Percentiles rank a stretch among this genome's conserved stretches.
Evolutionary conservation across 2,888 invertebrate genomes (phyloP).

Genomic region (Podabrus alpinus): DNA sequence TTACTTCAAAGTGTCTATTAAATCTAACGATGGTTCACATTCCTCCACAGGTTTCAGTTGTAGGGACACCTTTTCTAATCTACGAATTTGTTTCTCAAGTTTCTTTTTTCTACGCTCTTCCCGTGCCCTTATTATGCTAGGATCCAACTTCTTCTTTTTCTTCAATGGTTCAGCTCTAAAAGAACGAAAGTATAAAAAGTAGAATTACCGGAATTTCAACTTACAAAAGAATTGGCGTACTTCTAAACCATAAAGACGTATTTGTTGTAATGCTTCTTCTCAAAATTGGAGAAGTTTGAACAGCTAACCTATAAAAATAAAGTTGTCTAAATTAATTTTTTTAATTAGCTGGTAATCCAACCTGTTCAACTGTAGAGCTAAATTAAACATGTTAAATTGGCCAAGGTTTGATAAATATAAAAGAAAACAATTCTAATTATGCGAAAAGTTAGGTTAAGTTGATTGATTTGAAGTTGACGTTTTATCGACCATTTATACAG

Average conservation of each 20-base stretch:
- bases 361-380: neutral
- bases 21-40: constrained; percentile 70
- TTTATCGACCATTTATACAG: neutral
- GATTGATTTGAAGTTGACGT: neutral
- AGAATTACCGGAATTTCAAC: neutral
- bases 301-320: neutral
- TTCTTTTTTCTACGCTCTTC: constrained; percentile 82
- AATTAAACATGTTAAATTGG: neutral
- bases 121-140: constrained; percentile 75
- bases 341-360: neutral
- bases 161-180: constrained; percentile 85
- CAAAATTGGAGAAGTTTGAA: neutral
- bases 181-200: constrained; percentile 25
- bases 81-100: constrained; percentile 84
- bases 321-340: neutral
- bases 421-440: neutral
- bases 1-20: constrained; percentile 70
- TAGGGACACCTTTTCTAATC: constrained; percentile 76
- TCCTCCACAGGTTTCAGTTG: constrained; percentile 92
- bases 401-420: neutral
- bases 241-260: neutral
- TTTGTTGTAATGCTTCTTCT: neutral
- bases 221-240: neutral
- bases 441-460: neutral
- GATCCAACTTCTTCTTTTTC: constrained; percentile 86